These are phyloP conservation scores for Anthonomus grandis DNA, from an alignment of 1,140 invertebrate species.

Conservation along the genomic window DNA sequence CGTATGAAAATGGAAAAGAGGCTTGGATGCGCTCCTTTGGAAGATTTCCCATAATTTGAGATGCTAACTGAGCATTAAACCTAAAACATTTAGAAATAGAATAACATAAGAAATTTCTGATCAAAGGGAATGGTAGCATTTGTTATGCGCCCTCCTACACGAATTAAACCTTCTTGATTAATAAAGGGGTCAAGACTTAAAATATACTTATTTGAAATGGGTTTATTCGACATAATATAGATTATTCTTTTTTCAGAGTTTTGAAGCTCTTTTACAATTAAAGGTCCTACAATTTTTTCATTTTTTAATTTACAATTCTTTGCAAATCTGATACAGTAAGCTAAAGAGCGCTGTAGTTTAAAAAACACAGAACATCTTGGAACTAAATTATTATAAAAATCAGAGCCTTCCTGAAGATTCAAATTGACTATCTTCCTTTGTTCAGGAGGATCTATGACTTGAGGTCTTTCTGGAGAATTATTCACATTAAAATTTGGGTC, in stretches of 20 bases:
- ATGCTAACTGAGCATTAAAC: not conserved
- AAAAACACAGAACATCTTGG: not conserved
- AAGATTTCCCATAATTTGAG: conserved; percentile 22
- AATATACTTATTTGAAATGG: conserved; percentile 10
- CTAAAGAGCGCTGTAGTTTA: not conserved
- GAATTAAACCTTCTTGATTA: conserved; percentile 27
- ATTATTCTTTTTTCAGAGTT: conserved; percentile 2
- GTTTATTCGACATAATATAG: not conserved
- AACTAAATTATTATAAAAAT: not conserved
- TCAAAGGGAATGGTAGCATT: conserved; percentile 24
- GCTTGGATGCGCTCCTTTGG: conserved; percentile 1
- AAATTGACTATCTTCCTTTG: no score
- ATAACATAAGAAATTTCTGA: conserved; percentile 23
- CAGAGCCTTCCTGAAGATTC: no score
- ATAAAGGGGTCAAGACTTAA: conserved; percentile 15
- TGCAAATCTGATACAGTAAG: conserved; percentile 3
- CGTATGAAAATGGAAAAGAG: conserved; percentile 1
- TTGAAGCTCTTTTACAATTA: conserved; percentile 7
- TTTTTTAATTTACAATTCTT: not conserved
- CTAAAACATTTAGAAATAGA: conserved; percentile 23
- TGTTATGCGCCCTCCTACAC: conserved; percentile 37
- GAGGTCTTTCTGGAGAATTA: not conserved
- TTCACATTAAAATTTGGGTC: conserved; percentile 7
- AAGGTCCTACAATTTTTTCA: not conserved
- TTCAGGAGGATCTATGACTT: not conserved